phyloP scores from a whole-genome alignment of 37 sponge, comb jelly and placozoan genomes.

The Amphimedon queenslandica region DNA sequence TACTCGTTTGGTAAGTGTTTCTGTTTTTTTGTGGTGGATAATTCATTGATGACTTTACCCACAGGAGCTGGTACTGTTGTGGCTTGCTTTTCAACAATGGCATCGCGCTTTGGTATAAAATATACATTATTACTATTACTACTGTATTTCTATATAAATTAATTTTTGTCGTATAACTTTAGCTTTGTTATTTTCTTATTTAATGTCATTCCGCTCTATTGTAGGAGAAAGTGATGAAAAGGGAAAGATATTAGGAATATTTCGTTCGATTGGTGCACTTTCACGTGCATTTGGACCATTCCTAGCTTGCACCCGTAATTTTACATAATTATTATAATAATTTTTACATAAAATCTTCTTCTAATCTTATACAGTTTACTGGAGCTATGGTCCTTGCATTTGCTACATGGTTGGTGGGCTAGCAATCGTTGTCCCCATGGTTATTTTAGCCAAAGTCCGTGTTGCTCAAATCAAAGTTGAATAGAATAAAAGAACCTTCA shows the following conservation, averaged over 20 bases:
- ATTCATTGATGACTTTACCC: not conserved
- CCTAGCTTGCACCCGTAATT: conserved; percentile 36
- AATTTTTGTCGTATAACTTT: not conserved
- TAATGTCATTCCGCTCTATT: not conserved
- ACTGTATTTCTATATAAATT: not conserved
- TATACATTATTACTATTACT: not conserved
- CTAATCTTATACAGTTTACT: conserved; percentile 56
- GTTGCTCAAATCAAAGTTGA: not conserved
- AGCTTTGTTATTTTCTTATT: not conserved
- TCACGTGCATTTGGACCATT: conserved; percentile 83
- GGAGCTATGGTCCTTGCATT: conserved; percentile 74
- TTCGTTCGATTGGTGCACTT: conserved; percentile 88
- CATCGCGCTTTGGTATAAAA: conserved; percentile 72
- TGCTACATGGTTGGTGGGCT: conserved; percentile 71
- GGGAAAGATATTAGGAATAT: conserved; percentile 86
- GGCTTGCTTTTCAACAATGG: conserved; percentile 66
- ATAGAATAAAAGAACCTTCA: not conserved
- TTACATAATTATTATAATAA: not conserved
- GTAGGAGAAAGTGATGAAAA: conserved; percentile 79
- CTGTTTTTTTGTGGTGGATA: not conserved
- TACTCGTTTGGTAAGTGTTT: conserved; percentile 74
- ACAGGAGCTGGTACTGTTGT: conserved; percentile 85
- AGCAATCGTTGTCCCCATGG: conserved; percentile 49
- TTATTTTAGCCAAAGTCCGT: conserved; percentile 18
- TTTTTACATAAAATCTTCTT: not conserved